Conservation (phyloP, 2,113 vertebrate genomes). For the Deroptyus accipitrinus region DNA sequence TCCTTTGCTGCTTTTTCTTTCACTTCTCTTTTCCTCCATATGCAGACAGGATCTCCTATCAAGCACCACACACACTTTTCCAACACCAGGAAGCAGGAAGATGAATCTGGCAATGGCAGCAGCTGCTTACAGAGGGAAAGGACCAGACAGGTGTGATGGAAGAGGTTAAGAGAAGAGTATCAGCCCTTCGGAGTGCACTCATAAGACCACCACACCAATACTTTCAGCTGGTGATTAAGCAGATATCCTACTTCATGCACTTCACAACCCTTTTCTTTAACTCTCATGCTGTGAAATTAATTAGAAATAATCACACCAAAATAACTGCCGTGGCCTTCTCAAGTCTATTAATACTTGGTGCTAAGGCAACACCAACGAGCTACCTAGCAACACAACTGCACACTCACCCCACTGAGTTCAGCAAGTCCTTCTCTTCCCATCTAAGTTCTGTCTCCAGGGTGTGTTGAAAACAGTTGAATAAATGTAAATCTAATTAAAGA, state of each 20-base stretch:
- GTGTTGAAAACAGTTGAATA: background rate
- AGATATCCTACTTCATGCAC: background rate
- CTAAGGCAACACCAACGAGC: conserved; percentile 47
- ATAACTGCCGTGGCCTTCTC: background rate
- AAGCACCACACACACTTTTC: background rate
- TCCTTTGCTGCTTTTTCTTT: background rate
- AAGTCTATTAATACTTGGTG: conserved; percentile 52
- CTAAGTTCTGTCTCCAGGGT: background rate
- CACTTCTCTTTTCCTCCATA: background rate
- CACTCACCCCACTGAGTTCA: background rate
- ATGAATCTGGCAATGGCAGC: background rate
- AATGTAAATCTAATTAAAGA: background rate
- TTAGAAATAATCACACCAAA: conserved; percentile 27
- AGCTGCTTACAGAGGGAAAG: background rate
- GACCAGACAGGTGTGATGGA: background rate
- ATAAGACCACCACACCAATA: rapidly evolving
- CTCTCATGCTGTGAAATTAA: conserved; percentile 22
- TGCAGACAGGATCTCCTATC: background rate
- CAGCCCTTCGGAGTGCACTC: background rate
- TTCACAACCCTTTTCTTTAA: background rate
- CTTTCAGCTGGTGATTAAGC: background rate
- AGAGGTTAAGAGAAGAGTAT: background rate
- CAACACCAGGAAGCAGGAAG: background rate
- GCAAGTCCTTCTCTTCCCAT: background rate
- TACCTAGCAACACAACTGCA: conserved; percentile 45